These are phyloP conservation scores for Metalampra italica DNA, from an alignment of 2,888 invertebrate species.

Conservation along the genomic window DNA sequence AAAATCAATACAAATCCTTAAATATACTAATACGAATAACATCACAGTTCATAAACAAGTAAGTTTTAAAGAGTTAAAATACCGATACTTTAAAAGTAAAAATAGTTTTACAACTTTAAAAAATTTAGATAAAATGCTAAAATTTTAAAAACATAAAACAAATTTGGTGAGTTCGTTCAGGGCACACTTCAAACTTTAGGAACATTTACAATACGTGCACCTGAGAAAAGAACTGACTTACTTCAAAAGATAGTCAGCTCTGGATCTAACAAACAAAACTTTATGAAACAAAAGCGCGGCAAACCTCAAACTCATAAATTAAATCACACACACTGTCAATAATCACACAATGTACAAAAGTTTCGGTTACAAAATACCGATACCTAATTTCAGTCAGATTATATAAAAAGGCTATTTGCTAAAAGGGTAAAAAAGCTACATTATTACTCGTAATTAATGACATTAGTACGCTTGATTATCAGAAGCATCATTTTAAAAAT, in stretches of 20 bases:
- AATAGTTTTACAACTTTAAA: slow-evolving; percentile 41
- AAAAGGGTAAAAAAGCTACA: slow-evolving; percentile 73
- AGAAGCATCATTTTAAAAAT: slow-evolving; percentile 59
- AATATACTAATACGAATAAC: slow-evolving; percentile 76
- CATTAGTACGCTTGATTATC: slow-evolving; percentile 44
- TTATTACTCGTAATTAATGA: slow-evolving; percentile 38
- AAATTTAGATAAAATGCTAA: slow-evolving; percentile 49
- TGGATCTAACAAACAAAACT: slow-evolving; percentile 14
- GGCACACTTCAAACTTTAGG: slow-evolving; percentile 61
- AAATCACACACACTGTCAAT: slow-evolving; percentile 14
- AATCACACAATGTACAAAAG: slow-evolving; percentile 19
- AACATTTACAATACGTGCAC: slow-evolving; percentile 50
- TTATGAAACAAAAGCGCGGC: slow-evolving; percentile 26
- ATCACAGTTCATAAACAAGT: slow-evolving; percentile 79
- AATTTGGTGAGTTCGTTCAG: slow-evolving; percentile 68
- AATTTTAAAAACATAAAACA: slow-evolving; percentile 50
- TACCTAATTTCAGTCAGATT: slow-evolving; percentile 64
- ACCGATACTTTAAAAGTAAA: slow-evolving; percentile 65
- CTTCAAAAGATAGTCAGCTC: slow-evolving; percentile 51
- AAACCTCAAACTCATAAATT: slow-evolving; percentile 7
- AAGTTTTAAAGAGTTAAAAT: slow-evolving; percentile 62
- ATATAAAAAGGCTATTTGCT: slow-evolving; percentile 44
- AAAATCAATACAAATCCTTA: slow-evolving; percentile 76
- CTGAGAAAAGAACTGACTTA: slow-evolving; percentile 33
- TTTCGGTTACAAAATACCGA: slow-evolving; percentile 25